Percentiles rank a stretch among this genome's conserved stretches.
These are phyloP conservation scores for Ailuropoda melanoleuca DNA, from an alignment of 2,113 vertebrate genomes.

Conservation along the genomic window DNA sequence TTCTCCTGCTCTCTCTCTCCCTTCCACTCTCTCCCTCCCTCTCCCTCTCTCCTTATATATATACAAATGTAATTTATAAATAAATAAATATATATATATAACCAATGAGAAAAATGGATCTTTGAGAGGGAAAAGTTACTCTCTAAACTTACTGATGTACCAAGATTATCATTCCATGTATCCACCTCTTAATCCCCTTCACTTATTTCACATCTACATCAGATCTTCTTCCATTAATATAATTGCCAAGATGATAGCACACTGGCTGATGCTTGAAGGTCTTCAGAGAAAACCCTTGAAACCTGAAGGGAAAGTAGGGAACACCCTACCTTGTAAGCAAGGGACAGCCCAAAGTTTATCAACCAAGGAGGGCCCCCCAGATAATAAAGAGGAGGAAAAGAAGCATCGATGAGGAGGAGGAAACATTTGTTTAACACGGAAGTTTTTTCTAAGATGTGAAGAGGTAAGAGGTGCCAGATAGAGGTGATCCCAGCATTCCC, in stretches of 20 bases:
- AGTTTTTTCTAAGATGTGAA: neutral
- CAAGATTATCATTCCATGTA: neutral
- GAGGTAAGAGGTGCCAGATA: neutral
- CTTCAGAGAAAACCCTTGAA: neutral
- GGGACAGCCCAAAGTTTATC: neutral
- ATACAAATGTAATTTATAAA: neutral
- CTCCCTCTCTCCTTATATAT: neutral
- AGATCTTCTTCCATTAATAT: neutral
- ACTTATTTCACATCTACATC: neutral
- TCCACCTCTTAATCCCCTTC: neutral
- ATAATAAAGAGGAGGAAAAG: neutral
- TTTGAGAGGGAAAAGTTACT: neutral
- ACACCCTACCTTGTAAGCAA: neutral
- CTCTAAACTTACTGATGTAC: neutral
- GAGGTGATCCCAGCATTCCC: neutral
- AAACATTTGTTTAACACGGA: neutral
- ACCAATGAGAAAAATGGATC: neutral
- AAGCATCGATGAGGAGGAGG: neutral
- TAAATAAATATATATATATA: too few relatives aligned
- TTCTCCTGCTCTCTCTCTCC: neutral
- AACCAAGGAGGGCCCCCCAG: neutral
- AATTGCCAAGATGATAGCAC: neutral
- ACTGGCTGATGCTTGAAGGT: neutral
- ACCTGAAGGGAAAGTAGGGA: neutral
- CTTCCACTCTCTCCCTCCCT: accelerated